Conservation (phyloP, 2,888 invertebrate genomes). For the Hartigia nigra region DNA sequence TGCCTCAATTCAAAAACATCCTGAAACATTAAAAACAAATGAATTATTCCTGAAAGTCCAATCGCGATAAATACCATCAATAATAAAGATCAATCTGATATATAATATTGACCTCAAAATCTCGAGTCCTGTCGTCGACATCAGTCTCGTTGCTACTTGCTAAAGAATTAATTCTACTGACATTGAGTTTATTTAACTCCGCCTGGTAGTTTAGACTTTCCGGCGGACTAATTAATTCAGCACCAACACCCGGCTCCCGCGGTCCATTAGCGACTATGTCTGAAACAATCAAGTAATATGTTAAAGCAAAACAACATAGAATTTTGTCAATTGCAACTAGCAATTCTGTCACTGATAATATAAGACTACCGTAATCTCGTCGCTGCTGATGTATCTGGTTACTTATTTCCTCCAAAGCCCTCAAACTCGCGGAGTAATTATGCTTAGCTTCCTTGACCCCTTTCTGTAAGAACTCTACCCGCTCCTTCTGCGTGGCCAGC, state of each 20-base stretch:
- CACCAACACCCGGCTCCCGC: slow-evolving; percentile 75
- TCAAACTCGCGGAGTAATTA: slow-evolving; percentile 84
- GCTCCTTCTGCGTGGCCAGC: slow-evolving; percentile 84
- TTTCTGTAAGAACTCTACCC: slow-evolving; percentile 84
- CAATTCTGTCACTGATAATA: not conserved
- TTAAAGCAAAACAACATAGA: slow-evolving; percentile 1
- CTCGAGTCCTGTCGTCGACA: slow-evolving; percentile 46
- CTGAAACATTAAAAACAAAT: slow-evolving; percentile 33
- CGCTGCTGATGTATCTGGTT: slow-evolving; percentile 87
- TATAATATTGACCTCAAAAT: slow-evolving; percentile 51
- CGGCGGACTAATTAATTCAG: slow-evolving; percentile 67
- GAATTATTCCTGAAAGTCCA: not conserved
- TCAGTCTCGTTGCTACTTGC: slow-evolving; percentile 49
- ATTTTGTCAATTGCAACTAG: not conserved
- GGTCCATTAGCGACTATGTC: slow-evolving; percentile 68
- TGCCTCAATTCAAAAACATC: slow-evolving; percentile 74
- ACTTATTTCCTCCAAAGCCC: slow-evolving; percentile 88
- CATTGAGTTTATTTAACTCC: slow-evolving; percentile 49
- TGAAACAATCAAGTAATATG: slow-evolving; percentile 23
- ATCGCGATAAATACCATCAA: not conserved
- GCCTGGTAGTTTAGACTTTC: slow-evolving; percentile 52
- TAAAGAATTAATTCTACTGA: slow-evolving; percentile 50
- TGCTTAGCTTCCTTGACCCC: slow-evolving; percentile 83
- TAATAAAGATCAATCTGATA: not conserved
- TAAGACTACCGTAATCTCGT: slow-evolving; percentile 68